A percentile compares a stretch with the other conserved stretches of the same genome.
These are phyloP conservation scores for Mesoclemmys tuberculata DNA, from an alignment of 2,113 vertebrate species.

Conservation along the genomic window DNA sequence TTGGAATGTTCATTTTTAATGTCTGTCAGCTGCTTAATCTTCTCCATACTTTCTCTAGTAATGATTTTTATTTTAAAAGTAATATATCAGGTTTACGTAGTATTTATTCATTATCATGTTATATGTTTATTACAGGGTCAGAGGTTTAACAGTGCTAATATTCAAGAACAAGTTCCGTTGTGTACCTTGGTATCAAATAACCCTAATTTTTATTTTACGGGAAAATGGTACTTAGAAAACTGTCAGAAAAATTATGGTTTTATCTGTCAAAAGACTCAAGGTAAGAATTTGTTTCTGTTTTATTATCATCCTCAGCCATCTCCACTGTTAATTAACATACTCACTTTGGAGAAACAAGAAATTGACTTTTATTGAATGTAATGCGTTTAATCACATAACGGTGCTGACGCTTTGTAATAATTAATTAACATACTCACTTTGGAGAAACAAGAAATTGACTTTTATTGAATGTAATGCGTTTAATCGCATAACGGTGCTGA, in stretches of 20 bases:
- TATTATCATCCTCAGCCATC: slow-evolving; percentile 3
- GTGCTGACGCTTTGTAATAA: too few species aligned
- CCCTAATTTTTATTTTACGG: slow-evolving; percentile 90
- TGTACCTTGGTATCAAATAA: slow-evolving; percentile 90
- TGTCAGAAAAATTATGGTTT: slow-evolving; percentile 89
- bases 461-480: too few species aligned
- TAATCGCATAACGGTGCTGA: too few species aligned
- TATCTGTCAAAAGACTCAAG: slow-evolving; percentile 91
- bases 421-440: too few species aligned
- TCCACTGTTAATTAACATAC: not conserved
- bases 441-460: too few species aligned
- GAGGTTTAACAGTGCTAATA: slow-evolving; percentile 46
- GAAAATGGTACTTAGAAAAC: slow-evolving; percentile 93
- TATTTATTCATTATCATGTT: not conserved
- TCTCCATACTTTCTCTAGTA: not conserved
- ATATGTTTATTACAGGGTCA: slow-evolving; percentile 69
- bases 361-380: too few species aligned
- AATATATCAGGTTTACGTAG: not conserved
- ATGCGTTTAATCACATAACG: too few species aligned
- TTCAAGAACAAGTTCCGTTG: slow-evolving; percentile 73
- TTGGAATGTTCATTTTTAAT: not conserved
- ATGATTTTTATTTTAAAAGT: not conserved
- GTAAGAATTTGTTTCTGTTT: slow-evolving; percentile 75
- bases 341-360: too few species aligned
- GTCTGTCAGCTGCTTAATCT: not conserved